phyloP scores from a whole-genome alignment of 23 tunicate genomes.

The Botrylloides violaceus region DNA sequence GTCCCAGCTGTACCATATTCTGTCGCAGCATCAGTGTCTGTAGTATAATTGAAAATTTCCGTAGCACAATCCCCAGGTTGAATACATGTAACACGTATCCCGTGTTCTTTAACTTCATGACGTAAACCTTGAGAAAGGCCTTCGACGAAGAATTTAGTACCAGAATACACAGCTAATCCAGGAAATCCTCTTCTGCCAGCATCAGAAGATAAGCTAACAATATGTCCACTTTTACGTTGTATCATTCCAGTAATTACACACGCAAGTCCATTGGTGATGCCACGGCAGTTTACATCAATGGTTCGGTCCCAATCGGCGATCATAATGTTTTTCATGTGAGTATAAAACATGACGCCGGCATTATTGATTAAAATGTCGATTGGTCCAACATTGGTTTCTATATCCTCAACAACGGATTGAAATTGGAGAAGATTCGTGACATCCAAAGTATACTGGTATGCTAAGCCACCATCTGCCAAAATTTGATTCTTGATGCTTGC shows the following conservation, averaged over 20 bases:
- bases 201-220: slow-evolving; percentile 81
- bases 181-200: slow-evolving; percentile 81
- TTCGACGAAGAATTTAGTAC: slow-evolving; percentile 92
- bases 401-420: slow-evolving; percentile 18
- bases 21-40: slow-evolving; percentile 56
- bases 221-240: slow-evolving; percentile 45
- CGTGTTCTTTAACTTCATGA: slow-evolving; percentile 53
- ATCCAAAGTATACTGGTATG: slow-evolving; percentile 40
- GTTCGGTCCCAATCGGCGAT: slow-evolving; percentile 80
- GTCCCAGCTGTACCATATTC: slow-evolving; percentile 36
- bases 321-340: slow-evolving; percentile 58
- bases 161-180: slow-evolving; percentile 89
- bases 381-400: slow-evolving; percentile 39
- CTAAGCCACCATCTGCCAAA: slow-evolving; percentile 25
- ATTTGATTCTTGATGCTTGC: slow-evolving; percentile 38
- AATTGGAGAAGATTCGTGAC: slow-evolving; percentile 50
- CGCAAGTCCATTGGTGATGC: slow-evolving; percentile 70
- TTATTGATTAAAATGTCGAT: slow-evolving; percentile 78
- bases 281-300: slow-evolving; percentile 87
- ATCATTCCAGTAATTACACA: slow-evolving; percentile 78
- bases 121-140: slow-evolving; percentile 83
- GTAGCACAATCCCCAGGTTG: slow-evolving; percentile 94
- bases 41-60: slow-evolving; percentile 15
- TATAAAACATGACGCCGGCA: slow-evolving; percentile 81
- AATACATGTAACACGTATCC: slow-evolving; percentile 84